Evolutionary conservation across 2,113 vertebrate genomes (phyloP).

Genomic region (Tamias sibiricus): DNA sequence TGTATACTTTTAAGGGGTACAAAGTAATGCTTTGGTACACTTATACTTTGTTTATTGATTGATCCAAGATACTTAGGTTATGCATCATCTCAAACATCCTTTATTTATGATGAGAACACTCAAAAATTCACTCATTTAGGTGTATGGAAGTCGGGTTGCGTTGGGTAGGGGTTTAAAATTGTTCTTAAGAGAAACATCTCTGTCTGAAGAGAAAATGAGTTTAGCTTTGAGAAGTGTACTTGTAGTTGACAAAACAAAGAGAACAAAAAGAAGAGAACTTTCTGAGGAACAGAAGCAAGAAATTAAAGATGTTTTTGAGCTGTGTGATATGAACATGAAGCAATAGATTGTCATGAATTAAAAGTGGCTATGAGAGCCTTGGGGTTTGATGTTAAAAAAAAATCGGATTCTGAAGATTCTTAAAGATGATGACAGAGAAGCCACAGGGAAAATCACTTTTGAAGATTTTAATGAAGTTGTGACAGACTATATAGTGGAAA

Average conservation of each 20-base stretch:
- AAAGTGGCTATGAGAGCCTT: conserved; percentile 99
- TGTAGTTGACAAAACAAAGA: conserved; percentile 91
- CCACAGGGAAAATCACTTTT: conserved; percentile 96
- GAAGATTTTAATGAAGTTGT: conserved; percentile 98
- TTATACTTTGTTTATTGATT: too few species aligned
- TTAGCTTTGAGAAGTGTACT: conserved; percentile 89
- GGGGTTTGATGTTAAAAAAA: conserved; percentile 96
- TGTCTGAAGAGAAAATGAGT: conserved; percentile 80
- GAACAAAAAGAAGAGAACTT: conserved; percentile 94
- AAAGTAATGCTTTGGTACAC: too few species aligned
- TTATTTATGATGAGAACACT: too few species aligned
- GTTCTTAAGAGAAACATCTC: conserved; percentile 42
- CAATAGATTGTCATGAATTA: conserved; percentile 97
- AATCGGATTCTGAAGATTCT: conserved; percentile 97
- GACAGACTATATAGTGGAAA: conserved; percentile 95
- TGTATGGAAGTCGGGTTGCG: neutral
- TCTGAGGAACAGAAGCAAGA: conserved; percentile 97
- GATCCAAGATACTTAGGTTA: too few species aligned
- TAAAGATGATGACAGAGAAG: conserved; percentile 96
- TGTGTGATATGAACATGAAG: conserved; percentile 97
- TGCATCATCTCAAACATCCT: too few species aligned
- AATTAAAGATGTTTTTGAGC: conserved; percentile 97
- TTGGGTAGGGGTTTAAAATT: neutral
- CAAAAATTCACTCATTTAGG: too few species aligned
- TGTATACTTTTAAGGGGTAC: too few species aligned